Conservation (phyloP, 2,888 invertebrate species). For the Arrhopalites spinosus region DNA sequence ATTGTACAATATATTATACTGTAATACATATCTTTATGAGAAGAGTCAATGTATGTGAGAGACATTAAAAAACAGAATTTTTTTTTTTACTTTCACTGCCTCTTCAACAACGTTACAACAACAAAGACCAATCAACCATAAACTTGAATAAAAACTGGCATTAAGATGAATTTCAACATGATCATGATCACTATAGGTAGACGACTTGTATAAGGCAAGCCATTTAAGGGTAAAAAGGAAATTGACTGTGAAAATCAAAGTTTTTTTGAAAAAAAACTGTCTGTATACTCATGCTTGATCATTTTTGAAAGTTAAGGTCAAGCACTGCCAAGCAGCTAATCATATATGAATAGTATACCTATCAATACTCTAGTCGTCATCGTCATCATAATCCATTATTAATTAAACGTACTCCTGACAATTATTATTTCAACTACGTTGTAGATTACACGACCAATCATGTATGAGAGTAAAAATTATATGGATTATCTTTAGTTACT, state of each 20-base stretch:
- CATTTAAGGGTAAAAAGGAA: slow-evolving; percentile 7
- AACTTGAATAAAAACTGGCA: too few species aligned
- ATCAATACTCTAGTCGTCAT: background rate
- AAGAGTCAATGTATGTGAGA: too few species aligned
- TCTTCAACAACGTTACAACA: too few species aligned
- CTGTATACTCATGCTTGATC: background rate
- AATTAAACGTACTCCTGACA: background rate
- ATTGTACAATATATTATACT: too few species aligned
- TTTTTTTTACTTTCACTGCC: too few species aligned
- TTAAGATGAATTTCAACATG: too few species aligned
- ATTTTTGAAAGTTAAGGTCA: slow-evolving; percentile 3
- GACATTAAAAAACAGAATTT: too few species aligned
- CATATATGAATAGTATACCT: background rate
- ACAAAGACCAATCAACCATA: too few species aligned
- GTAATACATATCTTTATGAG: too few species aligned
- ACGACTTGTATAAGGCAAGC: background rate
- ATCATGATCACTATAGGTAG: too few species aligned
- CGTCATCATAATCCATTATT: background rate
- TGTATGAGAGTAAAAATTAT: background rate
- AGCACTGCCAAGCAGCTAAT: background rate
- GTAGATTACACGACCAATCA: too few species aligned
- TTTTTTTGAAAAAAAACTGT: background rate
- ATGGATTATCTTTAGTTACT: background rate
- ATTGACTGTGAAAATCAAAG: background rate
- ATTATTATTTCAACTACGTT: background rate